Percentiles rank a stretch among this genome's conserved stretches.
Conservation (phyloP, 1,140 invertebrate species). For the Diuraphis noxia region DNA sequence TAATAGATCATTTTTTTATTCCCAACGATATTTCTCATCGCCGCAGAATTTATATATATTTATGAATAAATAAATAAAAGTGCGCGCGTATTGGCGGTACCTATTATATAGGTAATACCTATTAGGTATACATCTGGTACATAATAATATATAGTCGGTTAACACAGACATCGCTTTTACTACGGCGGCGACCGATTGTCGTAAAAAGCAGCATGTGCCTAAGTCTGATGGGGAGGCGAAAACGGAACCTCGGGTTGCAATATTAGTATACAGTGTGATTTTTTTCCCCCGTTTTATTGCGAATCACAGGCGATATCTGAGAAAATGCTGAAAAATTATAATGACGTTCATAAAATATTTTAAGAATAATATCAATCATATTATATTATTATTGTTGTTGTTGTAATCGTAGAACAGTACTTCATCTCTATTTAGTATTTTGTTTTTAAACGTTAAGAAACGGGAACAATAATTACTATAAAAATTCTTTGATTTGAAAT, state of each 20-base stretch:
- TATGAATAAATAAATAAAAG: not conserved
- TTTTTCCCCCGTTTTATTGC: not conserved
- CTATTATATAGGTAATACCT: no score
- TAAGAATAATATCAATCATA: no score
- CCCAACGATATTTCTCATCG: no score
- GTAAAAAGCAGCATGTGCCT: not conserved
- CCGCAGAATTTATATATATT: not conserved
- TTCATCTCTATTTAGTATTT: no score
- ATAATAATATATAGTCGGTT: not conserved
- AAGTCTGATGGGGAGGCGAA: not conserved
- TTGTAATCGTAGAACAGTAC: not conserved
- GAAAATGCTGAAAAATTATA: no score
- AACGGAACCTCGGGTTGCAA: not conserved
- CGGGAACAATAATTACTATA: not conserved
- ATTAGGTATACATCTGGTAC: not conserved
- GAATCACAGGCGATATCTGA: not conserved
- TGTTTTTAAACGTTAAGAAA: not conserved
- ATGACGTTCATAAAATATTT: no score
- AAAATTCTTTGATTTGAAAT: not conserved
- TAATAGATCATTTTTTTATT: no score
- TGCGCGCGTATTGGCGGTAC: no score
- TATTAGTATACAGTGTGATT: not conserved
- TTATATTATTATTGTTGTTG: no score
- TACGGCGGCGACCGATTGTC: not conserved
- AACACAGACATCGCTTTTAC: not conserved